Evolutionary conservation across 2,888 invertebrate species (phyloP).

Genomic region (Drosophila barbarae): DNA sequence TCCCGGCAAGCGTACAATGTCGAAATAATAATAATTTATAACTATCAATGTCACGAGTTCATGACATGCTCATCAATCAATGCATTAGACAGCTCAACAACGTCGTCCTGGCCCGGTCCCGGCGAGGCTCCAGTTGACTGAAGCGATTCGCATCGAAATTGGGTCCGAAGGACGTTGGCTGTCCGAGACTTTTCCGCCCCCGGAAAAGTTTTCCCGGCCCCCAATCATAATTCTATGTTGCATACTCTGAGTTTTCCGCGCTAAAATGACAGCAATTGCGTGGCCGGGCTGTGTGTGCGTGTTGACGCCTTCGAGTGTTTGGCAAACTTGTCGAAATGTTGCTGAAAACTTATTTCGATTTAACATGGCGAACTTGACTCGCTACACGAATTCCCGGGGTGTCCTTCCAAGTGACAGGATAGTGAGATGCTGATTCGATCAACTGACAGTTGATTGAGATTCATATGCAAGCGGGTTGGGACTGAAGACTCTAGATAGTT

Average conservation of each 20-base stretch:
- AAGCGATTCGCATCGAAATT: slow-evolving; percentile 31
- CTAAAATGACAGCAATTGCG: slow-evolving; percentile 71
- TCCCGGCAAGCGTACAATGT: slow-evolving; percentile 54
- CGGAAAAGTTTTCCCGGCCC: slow-evolving; percentile 26
- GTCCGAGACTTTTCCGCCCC: slow-evolving; percentile 29
- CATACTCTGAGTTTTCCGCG: slow-evolving; percentile 54
- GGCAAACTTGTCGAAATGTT: slow-evolving; percentile 55
- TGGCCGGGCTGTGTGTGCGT: slow-evolving; percentile 14
- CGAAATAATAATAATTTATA: slow-evolving; percentile 78
- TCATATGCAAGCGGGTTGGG: slow-evolving; percentile 32
- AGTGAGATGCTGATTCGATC: slow-evolving; percentile 3
- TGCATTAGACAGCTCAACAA: slow-evolving; percentile 65
- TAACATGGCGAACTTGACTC: slow-evolving; percentile 51
- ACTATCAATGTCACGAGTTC: slow-evolving; percentile 79
- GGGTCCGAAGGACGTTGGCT: slow-evolving; percentile 33
- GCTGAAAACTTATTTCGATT: slow-evolving; percentile 48
- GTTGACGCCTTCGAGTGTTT: slow-evolving; percentile 35
- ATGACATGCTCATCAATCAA: slow-evolving; percentile 79
- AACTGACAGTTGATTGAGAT: slow-evolving; percentile 48
- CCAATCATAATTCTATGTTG: slow-evolving; percentile 61
- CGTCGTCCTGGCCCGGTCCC: slow-evolving; percentile 13
- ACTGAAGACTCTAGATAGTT: neutral
- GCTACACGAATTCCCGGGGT: slow-evolving; percentile 16
- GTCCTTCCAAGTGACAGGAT: neutral
- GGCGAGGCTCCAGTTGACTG: slow-evolving; percentile 18